Percentiles rank a stretch among this genome's conserved stretches.
phyloP scores from a whole-genome alignment of 2,797 vertebrate species.

The Merluccius polli region DNA sequence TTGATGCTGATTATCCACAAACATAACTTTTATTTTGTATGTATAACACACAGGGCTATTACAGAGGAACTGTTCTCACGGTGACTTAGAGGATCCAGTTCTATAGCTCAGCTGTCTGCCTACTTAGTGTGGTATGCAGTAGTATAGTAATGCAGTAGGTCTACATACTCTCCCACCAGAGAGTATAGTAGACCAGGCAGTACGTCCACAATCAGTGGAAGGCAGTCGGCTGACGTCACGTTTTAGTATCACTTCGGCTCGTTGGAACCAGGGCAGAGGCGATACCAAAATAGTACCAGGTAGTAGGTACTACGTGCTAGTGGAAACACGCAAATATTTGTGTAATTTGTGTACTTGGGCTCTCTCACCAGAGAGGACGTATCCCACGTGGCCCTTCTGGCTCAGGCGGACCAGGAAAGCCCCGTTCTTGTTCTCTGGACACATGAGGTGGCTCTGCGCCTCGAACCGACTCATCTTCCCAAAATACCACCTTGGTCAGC shows the following conservation, averaged over 20 bases:
- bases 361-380: constrained; percentile 74
- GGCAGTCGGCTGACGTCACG: too few species aligned
- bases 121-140: too few species aligned
- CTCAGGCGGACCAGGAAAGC: constrained; percentile 78
- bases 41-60: too few species aligned
- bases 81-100: not conserved
- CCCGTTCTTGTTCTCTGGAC: constrained; percentile 46
- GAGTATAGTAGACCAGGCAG: too few species aligned
- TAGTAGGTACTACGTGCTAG: too few species aligned
- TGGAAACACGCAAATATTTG: too few species aligned
- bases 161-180: not conserved
- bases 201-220: too few species aligned
- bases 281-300: too few species aligned
- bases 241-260: too few species aligned
- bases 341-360: not conserved
- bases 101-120: not conserved
- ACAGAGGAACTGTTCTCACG: too few species aligned
- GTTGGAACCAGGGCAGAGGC: too few species aligned
- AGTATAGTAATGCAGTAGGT: not conserved
- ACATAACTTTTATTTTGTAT: not conserved
- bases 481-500: constrained; percentile 75
- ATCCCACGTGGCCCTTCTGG: constrained; percentile 62
- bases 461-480: constrained; percentile 75
- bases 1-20: not conserved
- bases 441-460: constrained; percentile 66